Evolutionary conservation across 1,140 invertebrate species (phyloP), one percentile per base, ranked within the genome.

Genomic region (Tetramorium simillimum): DNA sequence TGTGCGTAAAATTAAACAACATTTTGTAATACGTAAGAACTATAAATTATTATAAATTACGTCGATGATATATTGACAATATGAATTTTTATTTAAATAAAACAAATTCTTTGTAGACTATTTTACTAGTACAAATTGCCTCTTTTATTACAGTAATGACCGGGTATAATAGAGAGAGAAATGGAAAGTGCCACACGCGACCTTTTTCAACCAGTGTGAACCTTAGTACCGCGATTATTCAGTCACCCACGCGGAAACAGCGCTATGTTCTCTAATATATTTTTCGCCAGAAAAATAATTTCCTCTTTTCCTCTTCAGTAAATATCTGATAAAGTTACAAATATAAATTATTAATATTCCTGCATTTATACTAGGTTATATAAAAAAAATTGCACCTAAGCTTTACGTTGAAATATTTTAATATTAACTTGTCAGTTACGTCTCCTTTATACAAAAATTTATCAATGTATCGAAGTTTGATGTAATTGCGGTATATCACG

Each of bases 191-290:
- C 18, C 21, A n/a, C 14, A 7, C 21, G 21, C 49, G 37, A 49
- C n/a, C 14, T 81, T 58, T 43, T 73, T 28, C 53, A 88, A 21
- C 69, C 14, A 40, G 6, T 49, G 28, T 24, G 9, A 76, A 72
- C 24, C 72, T 82, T 72, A 86, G 24, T 62, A 43, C 18, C 49
- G 56, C 67, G 37, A 28, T 37, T 69, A 60, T 89, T 86, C 75
- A 86, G 37, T 37, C 76, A 63, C 82, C 62, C 84, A 81, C 84
- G 51, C 49, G 62, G 28, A 33, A 53, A 24, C 14, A 2, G 24
- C 21, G 7, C 6, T 10, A 9, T 75, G 60, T 80, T 60, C 53
- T 33, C 21, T 46, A 77, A 58, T 53, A 51, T 75, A 51, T 51
- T 40, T 58, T 85, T 33, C 40, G 6, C n/a, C 6, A 28, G 16